Evolutionary conservation across 2,888 invertebrate genomes (phyloP).

Genomic region (Aphelenchoides bicaudatus): DNA sequence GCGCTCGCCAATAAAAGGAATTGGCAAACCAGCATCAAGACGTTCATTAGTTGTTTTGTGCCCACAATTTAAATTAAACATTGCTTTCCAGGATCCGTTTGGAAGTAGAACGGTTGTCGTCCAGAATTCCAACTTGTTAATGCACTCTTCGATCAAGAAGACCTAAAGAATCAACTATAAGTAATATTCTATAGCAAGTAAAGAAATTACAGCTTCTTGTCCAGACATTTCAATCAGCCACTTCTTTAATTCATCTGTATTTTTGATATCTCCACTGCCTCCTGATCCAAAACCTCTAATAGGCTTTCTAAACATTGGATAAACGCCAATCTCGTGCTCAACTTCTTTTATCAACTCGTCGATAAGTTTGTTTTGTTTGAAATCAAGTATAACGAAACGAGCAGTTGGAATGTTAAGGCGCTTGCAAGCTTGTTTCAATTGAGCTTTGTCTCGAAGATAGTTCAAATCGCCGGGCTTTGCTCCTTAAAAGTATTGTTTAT

Average conservation of each 20-base stretch:
- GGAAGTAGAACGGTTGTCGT: constrained; percentile 20
- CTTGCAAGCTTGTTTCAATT: constrained; percentile 18
- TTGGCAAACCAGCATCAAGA: constrained; percentile 24
- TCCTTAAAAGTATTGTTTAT: constrained; percentile 15
- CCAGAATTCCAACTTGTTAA: constrained; percentile 27
- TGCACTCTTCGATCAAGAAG: constrained; percentile 27
- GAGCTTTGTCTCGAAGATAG: constrained; percentile 29
- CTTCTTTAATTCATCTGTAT: constrained; percentile 17
- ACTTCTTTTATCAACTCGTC: constrained; percentile 14
- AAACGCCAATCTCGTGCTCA: constrained; percentile 18
- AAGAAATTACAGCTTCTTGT: not conserved
- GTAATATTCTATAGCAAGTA: not conserved
- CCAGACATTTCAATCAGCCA: constrained; percentile 8
- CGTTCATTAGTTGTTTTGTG: constrained; percentile 14
- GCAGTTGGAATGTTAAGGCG: constrained; percentile 25
- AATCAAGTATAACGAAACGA: constrained; percentile 23
- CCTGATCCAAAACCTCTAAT: constrained; percentile 26
- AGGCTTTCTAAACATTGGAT: constrained; percentile 31
- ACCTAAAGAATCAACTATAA: constrained; percentile 17
- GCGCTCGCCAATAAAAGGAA: constrained; percentile 25
- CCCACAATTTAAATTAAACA: constrained; percentile 19
- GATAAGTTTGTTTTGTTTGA: not conserved
- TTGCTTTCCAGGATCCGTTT: constrained; percentile 23
- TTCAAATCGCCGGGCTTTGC: constrained; percentile 19
- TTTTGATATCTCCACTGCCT: constrained; percentile 25